phyloP scores from a whole-genome alignment of 2,797 vertebrate genomes.

The Propithecus perrieri region DNA sequence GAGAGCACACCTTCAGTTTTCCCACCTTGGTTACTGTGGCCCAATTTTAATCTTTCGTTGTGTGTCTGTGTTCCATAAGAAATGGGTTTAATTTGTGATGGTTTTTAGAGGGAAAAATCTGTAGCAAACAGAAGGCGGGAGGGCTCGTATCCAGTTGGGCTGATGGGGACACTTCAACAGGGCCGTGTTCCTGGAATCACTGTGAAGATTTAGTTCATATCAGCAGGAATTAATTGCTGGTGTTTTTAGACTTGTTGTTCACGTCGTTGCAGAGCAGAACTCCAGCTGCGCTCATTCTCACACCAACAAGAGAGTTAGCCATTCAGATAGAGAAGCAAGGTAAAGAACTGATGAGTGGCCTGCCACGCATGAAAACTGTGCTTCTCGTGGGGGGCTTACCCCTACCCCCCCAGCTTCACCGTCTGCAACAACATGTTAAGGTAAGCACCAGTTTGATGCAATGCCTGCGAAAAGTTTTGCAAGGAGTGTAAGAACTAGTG shows the following conservation, averaged over 20 bases:
- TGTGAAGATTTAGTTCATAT: rapidly evolving
- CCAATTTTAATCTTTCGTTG: neutral
- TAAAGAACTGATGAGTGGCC: conserved; percentile 93
- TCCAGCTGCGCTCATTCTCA: conserved; percentile 91
- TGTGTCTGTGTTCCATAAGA: neutral
- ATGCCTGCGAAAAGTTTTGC: neutral
- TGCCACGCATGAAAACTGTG: conserved; percentile 95
- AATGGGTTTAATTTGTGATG: neutral
- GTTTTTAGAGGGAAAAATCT: neutral
- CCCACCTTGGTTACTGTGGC: neutral
- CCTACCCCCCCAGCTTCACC: conserved; percentile 94
- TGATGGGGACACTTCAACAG: neutral
- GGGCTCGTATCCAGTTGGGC: neutral
- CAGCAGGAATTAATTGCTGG: rapidly evolving
- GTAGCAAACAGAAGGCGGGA: neutral
- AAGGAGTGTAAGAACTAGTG: neutral
- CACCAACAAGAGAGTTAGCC: conserved; percentile 96
- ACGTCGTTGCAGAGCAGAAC: conserved; percentile 74
- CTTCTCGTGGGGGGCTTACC: conserved; percentile 97
- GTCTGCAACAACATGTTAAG: conserved; percentile 94
- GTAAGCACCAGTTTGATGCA: conserved; percentile 75
- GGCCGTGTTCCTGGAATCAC: neutral
- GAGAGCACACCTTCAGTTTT: neutral
- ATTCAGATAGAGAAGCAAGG: conserved; percentile 96
- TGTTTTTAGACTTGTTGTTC: conserved; percentile 12